These are phyloP conservation scores for Poeciliopsis gracilis DNA, from an alignment of 2,797 vertebrate genomes.

Conservation along the genomic window DNA sequence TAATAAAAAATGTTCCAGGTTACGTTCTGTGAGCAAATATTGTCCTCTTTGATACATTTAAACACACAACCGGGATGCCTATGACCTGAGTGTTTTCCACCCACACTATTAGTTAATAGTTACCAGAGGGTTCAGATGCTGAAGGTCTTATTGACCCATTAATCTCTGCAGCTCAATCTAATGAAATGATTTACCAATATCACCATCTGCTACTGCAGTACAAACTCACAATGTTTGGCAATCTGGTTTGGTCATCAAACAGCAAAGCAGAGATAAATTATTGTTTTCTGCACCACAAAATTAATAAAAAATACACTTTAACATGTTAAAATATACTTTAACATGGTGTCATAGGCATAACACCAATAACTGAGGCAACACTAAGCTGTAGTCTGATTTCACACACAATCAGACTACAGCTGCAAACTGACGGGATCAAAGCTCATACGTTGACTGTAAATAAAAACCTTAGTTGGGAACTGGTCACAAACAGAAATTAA, in stretches of 20 bases:
- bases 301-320: background rate
- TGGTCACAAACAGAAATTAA: background rate
- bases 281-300: background rate
- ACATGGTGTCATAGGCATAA: background rate
- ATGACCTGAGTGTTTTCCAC: conserved; percentile 24
- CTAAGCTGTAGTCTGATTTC: conserved; percentile 9
- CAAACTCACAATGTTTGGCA: background rate
- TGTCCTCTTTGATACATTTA: background rate
- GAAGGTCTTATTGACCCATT: conserved; percentile 23
- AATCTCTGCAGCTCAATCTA: conserved; percentile 1
- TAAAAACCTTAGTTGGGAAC: background rate
- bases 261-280: background rate
- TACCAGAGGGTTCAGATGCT: conserved; percentile 32
- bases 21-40: background rate
- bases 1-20: background rate
- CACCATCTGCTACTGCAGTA: background rate
- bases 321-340: too few relatives aligned
- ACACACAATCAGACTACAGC: background rate
- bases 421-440: conserved; percentile 37
- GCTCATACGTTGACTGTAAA: conserved; percentile 27
- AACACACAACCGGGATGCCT: conserved; percentile 33
- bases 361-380: background rate
- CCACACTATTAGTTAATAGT: conserved; percentile 52
- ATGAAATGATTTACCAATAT: conserved; percentile 26
- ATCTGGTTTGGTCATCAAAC: background rate